These are phyloP conservation scores for Pseudochirops corinnae DNA, from an alignment of 2,797 vertebrate genomes.

Conservation along the genomic window DNA sequence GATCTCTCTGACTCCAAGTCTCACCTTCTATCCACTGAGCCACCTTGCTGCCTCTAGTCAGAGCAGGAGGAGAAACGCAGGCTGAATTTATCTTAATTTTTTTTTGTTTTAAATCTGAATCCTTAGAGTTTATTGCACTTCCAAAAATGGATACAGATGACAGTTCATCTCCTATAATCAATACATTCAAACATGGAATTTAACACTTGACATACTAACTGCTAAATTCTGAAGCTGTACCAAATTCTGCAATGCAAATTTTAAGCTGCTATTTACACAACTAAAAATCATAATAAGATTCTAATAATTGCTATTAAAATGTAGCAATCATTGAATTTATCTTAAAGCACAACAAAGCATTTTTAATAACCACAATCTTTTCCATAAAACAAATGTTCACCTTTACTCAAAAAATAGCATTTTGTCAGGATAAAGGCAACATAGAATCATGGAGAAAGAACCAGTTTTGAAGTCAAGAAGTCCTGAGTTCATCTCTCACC, in stretches of 20 bases:
- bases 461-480: background rate
- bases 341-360: background rate
- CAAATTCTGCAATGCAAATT: conserved; percentile 45
- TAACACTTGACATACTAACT: conserved; percentile 51
- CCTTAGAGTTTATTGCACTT: conserved; percentile 77
- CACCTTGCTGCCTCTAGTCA: background rate
- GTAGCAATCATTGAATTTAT: background rate
- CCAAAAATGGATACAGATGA: conserved; percentile 50
- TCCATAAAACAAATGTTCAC: background rate
- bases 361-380: background rate
- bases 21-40: too few relatives aligned
- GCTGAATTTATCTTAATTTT: background rate
- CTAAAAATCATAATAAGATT: background rate
- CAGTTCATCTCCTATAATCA: conserved; percentile 48
- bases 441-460: background rate
- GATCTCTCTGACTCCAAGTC: too few relatives aligned
- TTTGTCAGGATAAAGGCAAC: background rate
- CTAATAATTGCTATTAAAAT: background rate
- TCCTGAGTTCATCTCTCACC: background rate
- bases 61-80: background rate
- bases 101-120: conserved; percentile 42
- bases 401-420: background rate
- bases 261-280: conserved; percentile 63
- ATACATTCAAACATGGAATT: conserved; percentile 26
- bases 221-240: conserved; percentile 45